phyloP scores from a whole-genome alignment of 2,888 invertebrate species.

The Limenitis camilla region DNA sequence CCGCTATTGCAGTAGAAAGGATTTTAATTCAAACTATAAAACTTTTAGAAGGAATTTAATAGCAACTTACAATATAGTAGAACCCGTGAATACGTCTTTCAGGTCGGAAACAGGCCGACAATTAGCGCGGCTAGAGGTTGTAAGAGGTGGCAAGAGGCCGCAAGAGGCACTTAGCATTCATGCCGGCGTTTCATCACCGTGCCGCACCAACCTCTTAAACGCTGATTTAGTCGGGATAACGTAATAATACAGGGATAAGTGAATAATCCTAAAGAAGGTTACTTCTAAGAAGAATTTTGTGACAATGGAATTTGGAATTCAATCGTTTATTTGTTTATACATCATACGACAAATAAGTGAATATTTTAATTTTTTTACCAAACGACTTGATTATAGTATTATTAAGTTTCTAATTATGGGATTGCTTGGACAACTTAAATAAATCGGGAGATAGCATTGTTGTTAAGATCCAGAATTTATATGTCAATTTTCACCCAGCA shows the following conservation, averaged over 20 bases:
- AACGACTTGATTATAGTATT: not conserved
- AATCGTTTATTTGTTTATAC: not conserved
- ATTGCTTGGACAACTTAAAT: too few species aligned
- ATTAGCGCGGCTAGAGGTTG: constrained; percentile 51
- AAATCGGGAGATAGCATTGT: too few species aligned
- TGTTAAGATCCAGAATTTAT: too few species aligned
- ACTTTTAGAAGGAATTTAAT: too few species aligned
- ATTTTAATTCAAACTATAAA: too few species aligned
- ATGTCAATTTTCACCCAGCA: too few species aligned
- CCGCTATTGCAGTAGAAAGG: too few species aligned
- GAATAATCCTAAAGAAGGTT: constrained; percentile 16
- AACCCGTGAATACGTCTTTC: constrained; percentile 19
- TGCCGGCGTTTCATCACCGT: constrained; percentile 27
- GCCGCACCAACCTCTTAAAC: constrained; percentile 28
- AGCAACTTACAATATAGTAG: constrained; percentile 10
- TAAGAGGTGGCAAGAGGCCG: constrained; percentile 49
- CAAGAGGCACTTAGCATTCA: constrained; percentile 52
- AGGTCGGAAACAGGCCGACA: constrained; percentile 32
- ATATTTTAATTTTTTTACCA: not conserved
- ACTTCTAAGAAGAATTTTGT: not conserved
- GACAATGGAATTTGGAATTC: not conserved
- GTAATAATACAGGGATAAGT: constrained; percentile 21
- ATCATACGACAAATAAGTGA: too few species aligned
- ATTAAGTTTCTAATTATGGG: too few species aligned
- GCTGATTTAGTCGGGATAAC: constrained; percentile 27